Base-by-base conservation (phyloP, 2,113 vertebrate genomes). In the crab-eating macaque (Macaca fascicularis) region DNA sequence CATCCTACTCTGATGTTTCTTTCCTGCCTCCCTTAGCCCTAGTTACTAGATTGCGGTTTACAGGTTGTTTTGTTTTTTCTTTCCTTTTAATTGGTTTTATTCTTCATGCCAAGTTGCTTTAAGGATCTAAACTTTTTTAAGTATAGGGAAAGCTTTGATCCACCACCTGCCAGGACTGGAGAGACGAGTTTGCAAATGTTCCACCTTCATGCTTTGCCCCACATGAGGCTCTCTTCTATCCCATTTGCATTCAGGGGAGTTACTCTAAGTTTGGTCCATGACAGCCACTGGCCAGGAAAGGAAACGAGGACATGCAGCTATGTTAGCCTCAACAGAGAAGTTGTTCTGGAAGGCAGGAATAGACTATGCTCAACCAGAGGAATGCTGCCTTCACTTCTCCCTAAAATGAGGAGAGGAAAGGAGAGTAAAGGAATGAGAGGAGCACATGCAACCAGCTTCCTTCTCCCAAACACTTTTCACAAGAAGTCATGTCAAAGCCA, bases 1-100 rank as follows among this genome's bases (percentile, higher is more conserved):
- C 92, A 38, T 88, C 69, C 94, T 64, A 45, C 95, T 79, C 83
- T 95, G 82, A 90, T 82, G 75, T 92, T 93, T 91, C 81, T 86
- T 30, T 86, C 69, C 82, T 94, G 43, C 67, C 69, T 91, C 48
- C 57, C 59, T 95, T 76, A 52, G 40, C 64, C 57, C 88, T 78
- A 20, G 69, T 88, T 6, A 6, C 72, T 82, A 91, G 86, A 95
- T 61, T 93, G 93, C 7, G 76, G 93, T 92, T 96, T 95, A 84
- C 35, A 89, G 22, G 7, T 57, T 93, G 40, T 80, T 96, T 88
- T 93, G 32, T 43, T 93, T 76, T 96, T 94, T 95, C 59, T 86
- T 96, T 93, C 57, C 87, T 88, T 80, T 86, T 93, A 64, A 83
- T 76, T 86, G 55, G 30, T 74, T 98, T 80, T 86, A 89, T 7